Base-by-base conservation (phyloP, 1,140 invertebrate species). In the Drosophila seguyi region DNA sequence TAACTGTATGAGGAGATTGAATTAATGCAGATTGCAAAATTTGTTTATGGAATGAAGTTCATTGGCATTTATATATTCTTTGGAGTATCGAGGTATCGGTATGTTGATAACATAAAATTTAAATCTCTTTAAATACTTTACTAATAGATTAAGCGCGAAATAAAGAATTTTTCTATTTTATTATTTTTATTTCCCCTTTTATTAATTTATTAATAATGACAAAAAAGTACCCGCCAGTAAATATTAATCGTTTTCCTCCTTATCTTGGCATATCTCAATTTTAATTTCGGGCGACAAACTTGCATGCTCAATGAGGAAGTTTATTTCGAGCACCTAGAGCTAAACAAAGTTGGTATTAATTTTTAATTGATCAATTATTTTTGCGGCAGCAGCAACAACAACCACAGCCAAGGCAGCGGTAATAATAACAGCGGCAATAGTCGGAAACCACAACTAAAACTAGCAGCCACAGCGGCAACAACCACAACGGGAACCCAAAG, bases 361-460 rank as follows among this genome's bases (percentile, higher is more conserved):
- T 88, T 88, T 85, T 88, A 88, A 88, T 85, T 90, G 84, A 88
- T 88, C 84, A 90, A 88, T 88, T 88, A 90, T 81, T 67, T 58
- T 52, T 55, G 61, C 36, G 50, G 55, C 41, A 53, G 3, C 48
- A 60, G 36, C 74, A 65, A 59, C 65, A 61, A 78, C 57, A 31
- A 20, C 29, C 59, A 48, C 36, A 44, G 27, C 60, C 44, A 36
- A 47, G 16, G 45, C 45, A 57, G 55, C 63, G 27, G 36, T 58
- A 66, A 53, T 47, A 58, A 48, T 47, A 58, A 48, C 39, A 27
- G 60, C 60, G 44, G 57, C 62, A 67, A 67, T 38, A 44, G 61
- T 55, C 48, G 63, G 65, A 72, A 72, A 69, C 74, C 41, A 27
- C 74, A 77, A 20, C 41, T 57, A n/a, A 31, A 63, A 56, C 50